These are phyloP conservation scores for Sesamia inferens DNA, from an alignment of 2,888 invertebrate genomes.

Conservation along the genomic window DNA sequence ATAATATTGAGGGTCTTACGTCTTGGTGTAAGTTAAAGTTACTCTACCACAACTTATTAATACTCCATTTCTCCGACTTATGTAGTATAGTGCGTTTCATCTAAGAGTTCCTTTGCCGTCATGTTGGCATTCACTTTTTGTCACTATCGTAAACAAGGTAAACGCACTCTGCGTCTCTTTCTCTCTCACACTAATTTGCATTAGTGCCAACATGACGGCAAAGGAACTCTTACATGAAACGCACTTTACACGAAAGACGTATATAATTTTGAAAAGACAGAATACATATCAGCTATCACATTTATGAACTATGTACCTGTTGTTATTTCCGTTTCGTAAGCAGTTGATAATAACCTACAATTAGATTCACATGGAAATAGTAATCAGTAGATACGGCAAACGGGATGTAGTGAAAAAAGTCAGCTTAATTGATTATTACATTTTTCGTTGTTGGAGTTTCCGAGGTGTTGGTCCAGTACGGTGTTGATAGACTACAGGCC, in stretches of 20 bases:
- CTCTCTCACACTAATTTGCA: no score
- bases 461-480: slow-evolving; percentile 10
- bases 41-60: slow-evolving; percentile 26
- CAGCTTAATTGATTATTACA: neutral
- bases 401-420: slow-evolving; percentile 39
- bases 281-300: slow-evolving; percentile 60
- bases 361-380: slow-evolving; percentile 48
- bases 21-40: slow-evolving; percentile 28
- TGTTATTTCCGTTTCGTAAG: slow-evolving; percentile 41
- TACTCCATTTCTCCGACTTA: slow-evolving; percentile 33
- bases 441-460: slow-evolving; percentile 1
- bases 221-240: no score
- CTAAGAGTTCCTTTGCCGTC: no score
- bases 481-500: slow-evolving; percentile 1
- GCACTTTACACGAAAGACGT: no score
- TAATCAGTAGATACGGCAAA: slow-evolving; percentile 50
- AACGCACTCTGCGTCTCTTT: no score
- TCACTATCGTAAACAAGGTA: no score
- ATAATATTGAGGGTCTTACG: slow-evolving; percentile 33
- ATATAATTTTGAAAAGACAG: slow-evolving; percentile 53
- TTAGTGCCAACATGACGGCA: no score
- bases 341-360: slow-evolving; percentile 22
- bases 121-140: no score
- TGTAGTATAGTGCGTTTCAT: no score
- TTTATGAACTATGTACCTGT: slow-evolving; percentile 62